Evolutionary conservation across 1,140 invertebrate species (phyloP), one percentile per base, ranked within the genome.

Genomic region (Trichonephila inaurata): DNA sequence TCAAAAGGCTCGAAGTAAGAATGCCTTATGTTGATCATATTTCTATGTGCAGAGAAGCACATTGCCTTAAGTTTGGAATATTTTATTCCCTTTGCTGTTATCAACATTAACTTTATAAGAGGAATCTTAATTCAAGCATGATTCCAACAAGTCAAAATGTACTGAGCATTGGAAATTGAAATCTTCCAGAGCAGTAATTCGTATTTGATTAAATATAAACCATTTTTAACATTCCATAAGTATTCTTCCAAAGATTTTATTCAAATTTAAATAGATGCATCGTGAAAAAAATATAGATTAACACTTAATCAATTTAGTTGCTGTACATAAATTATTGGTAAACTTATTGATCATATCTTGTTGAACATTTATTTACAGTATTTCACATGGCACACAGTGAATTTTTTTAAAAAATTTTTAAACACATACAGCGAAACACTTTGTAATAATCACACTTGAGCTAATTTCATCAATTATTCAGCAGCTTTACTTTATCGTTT

Each of bases 401-500:
- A 14, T 77, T 77, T 6, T 7, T 40, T 77, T 6, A 2, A 40
- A 33, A 40, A 40, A 19, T 16, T 14, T 40, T 14, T 8, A 18
- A 77, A 33, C 28, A 40, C 12, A 7, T 16, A 77, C 16, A 33
- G 14, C 40, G 33, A 14, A 77, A 0, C 10, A 4, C 28, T 14
- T 19, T 33, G 4, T 33, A 6, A 7, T 40, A 40, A 40, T 0
- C 18, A 40, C 16, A 77, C 14, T 33, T 12, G 5, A 69, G 19
- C 5, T 66, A 28, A 16, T 77, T 77, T 77, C 69, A 62, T 0
- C 16, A 16, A 0, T 77, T 33, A 2, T 77, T 77, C 6, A 40
- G 18, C 7, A 19, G 4, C 16, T 77, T 40, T 87, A 87, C 85
- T 87, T 87, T 62, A 87, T 87, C 33, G 85, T 24, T 62, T 87